Percentiles rank a stretch among this genome's conserved stretches.
Conservation (phyloP, 2,113 vertebrate genomes). For the Centropristis striata region DNA sequence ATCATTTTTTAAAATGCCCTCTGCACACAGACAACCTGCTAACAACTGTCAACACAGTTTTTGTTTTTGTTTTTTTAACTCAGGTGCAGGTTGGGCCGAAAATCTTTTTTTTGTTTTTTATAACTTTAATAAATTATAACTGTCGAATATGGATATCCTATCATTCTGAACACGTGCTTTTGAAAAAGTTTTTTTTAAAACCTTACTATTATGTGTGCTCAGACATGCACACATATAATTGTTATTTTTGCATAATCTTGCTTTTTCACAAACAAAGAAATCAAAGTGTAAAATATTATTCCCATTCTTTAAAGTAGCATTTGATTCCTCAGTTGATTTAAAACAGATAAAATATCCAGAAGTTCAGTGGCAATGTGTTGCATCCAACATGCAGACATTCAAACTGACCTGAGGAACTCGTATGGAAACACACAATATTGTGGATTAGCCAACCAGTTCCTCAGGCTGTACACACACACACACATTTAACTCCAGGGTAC, state of each 20-base stretch:
- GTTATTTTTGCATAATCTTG: slow-evolving; percentile 7
- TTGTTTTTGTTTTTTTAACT: too few species aligned
- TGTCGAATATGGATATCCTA: too few species aligned
- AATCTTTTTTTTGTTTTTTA: too few species aligned
- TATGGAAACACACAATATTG: slow-evolving; percentile 6
- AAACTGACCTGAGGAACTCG: neutral
- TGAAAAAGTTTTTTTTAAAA: too few species aligned
- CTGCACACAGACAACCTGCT: too few species aligned
- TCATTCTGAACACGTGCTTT: too few species aligned
- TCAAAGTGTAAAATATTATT: neutral
- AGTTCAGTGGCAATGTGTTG: neutral
- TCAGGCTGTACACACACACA: slow-evolving; percentile 2
- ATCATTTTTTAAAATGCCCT: too few species aligned
- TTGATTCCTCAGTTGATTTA: neutral
- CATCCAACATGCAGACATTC: neutral
- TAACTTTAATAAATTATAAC: too few species aligned
- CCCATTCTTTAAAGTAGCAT: slow-evolving; percentile 1
- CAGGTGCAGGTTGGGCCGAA: too few species aligned
- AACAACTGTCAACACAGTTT: too few species aligned
- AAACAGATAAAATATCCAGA: neutral
- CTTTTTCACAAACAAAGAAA: neutral
- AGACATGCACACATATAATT: too few species aligned
- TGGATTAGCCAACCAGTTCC: neutral
- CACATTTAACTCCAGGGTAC: neutral
- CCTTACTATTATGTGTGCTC: too few species aligned